Conservation (phyloP, 2,797 vertebrate species). For the Tympanoctomys barrerae region DNA sequence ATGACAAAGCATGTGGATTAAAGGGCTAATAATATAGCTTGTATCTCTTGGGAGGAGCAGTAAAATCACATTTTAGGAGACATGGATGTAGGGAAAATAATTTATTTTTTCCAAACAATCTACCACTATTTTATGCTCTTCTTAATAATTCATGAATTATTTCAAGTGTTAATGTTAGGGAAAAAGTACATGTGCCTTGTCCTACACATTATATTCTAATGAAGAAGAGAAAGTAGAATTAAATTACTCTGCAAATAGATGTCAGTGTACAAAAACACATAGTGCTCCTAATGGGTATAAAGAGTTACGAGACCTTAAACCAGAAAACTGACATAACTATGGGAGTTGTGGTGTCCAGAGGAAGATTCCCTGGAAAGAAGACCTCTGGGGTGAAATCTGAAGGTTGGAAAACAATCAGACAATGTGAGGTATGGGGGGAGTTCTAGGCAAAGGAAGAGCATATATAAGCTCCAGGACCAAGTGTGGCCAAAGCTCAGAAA, state of each 20-base stretch:
- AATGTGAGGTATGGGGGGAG: not conserved
- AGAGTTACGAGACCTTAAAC: not conserved
- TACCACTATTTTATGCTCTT: not conserved
- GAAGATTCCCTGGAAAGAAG: not conserved
- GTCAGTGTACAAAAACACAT: not conserved
- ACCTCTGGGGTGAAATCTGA: not conserved
- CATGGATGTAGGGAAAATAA: not conserved
- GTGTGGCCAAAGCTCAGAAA: not conserved
- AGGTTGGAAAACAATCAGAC: not conserved
- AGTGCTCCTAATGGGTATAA: not conserved
- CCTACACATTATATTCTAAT: not conserved
- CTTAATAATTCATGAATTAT: slow-evolving; percentile 2
- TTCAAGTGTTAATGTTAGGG: not conserved
- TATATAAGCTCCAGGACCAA: not conserved
- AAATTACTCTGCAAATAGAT: not conserved
- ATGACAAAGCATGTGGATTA: not conserved
- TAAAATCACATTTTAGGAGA: not conserved
- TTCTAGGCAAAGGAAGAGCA: not conserved
- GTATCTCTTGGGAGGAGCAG: not conserved
- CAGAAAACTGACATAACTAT: not conserved
- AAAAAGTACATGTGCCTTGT: not conserved
- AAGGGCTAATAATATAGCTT: not conserved
- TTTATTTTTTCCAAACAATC: not conserved
- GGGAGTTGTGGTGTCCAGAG: not conserved
- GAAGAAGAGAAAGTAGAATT: slow-evolving; percentile 25